Conservation (phyloP, 1,140 invertebrate genomes). For the Nymphalis io region DNA sequence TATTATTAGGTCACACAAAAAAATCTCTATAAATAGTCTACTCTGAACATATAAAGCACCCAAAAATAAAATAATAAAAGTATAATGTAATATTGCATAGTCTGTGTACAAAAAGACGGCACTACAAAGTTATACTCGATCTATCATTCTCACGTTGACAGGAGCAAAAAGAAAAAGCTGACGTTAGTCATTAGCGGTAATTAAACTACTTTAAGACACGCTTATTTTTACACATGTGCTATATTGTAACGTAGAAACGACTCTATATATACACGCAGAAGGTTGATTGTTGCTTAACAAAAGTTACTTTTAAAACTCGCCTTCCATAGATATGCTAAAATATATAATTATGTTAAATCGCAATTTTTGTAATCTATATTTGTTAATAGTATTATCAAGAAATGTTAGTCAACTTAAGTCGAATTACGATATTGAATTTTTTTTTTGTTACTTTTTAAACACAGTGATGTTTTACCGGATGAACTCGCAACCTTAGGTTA, state of each 20-base stretch:
- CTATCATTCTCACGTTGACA: conserved; percentile 57
- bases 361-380: too few relatives aligned
- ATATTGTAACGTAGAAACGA: conserved; percentile 2
- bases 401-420: too few relatives aligned
- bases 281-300: not conserved
- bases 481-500: too few relatives aligned
- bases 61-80: not conserved
- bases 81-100: not conserved
- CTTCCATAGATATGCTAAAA: not conserved
- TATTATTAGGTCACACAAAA: too few relatives aligned
- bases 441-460: too few relatives aligned
- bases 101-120: not conserved
- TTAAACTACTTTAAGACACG: conserved; percentile 51
- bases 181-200: conserved; percentile 64
- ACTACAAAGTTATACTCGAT: conserved; percentile 30
- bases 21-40: not conserved
- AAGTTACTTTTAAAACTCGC: not conserved
- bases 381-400: too few relatives aligned
- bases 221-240: conserved; percentile 28
- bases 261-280: not conserved
- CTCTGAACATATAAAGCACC: not conserved
- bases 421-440: too few relatives aligned
- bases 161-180: conserved; percentile 44
- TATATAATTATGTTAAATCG: too few relatives aligned
- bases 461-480: too few relatives aligned